phyloP scores from a whole-genome alignment of 2,113 vertebrate species.

The Osmerus eperlanus region DNA sequence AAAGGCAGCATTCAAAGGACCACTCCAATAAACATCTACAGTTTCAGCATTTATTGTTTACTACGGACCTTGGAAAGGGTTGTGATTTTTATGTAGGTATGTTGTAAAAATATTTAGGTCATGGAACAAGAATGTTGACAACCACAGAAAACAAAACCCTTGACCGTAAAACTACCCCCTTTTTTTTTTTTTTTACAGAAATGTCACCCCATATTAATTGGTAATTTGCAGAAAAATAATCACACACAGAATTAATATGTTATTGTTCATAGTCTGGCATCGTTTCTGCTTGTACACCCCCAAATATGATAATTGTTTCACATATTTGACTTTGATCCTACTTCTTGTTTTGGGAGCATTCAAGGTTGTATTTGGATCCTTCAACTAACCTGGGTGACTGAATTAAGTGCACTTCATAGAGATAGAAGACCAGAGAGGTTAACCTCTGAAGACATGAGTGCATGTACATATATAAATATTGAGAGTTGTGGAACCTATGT shows the following conservation, averaged over 20 bases:
- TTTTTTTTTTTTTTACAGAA: no score
- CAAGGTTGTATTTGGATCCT: slow-evolving; percentile 40
- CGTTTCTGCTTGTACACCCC: no score
- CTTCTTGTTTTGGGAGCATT: neutral
- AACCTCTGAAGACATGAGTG: slow-evolving; percentile 56
- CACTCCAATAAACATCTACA: slow-evolving; percentile 58
- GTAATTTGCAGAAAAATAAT: no score
- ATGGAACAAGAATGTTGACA: no score
- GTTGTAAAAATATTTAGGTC: no score
- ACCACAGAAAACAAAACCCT: no score
- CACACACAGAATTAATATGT: no score
- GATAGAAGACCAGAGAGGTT: slow-evolving; percentile 33
- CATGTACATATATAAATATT: slow-evolving; percentile 75
- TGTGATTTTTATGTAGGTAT: no score
- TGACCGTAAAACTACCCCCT: no score
- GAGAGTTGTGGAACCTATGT: slow-evolving; percentile 65
- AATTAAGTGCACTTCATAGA: slow-evolving; percentile 52
- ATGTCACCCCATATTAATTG: no score
- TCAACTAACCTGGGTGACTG: slow-evolving; percentile 29
- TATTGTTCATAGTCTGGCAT: no score
- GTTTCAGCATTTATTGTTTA: slow-evolving; percentile 47
- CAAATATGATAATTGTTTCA: no score
- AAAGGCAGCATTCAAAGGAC: slow-evolving; percentile 56
- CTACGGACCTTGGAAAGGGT: slow-evolving; percentile 15
- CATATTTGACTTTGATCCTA: slow-evolving; percentile 9